Conservation (phyloP, 1,140 invertebrate species). For the Aplysia californica region DNA sequence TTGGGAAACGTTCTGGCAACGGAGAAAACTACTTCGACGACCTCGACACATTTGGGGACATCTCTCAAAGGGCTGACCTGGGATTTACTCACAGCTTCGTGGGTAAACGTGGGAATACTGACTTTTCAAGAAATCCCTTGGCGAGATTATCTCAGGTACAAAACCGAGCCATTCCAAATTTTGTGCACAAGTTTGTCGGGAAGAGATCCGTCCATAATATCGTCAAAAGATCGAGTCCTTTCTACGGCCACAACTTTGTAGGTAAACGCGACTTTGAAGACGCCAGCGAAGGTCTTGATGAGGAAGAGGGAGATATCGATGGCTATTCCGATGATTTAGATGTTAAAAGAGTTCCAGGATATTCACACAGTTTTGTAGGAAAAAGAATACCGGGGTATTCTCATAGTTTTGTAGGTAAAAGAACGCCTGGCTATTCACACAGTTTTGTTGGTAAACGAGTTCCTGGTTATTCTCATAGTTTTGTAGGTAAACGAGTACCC, state of each 20-base stretch:
- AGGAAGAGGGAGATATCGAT: neutral
- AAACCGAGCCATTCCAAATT: neutral
- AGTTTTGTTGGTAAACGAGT: too few relatives aligned
- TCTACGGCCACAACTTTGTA: neutral
- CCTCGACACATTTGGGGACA: neutral
- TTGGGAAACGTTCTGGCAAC: neutral
- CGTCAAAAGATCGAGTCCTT: neutral
- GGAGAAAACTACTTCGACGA: neutral
- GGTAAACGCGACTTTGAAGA: neutral
- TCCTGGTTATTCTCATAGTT: too few relatives aligned
- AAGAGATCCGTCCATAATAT: neutral
- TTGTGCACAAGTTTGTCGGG: neutral
- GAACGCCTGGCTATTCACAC: too few relatives aligned
- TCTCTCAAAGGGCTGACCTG: neutral
- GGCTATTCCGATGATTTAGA: too few relatives aligned
- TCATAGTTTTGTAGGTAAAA: too few relatives aligned
- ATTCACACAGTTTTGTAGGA: conserved; percentile 1
- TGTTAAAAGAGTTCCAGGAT: too few relatives aligned
- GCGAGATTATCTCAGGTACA: too few relatives aligned
- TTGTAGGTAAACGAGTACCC: too few relatives aligned
- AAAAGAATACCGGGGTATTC: neutral
- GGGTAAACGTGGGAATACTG: neutral
- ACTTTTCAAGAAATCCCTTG: too few relatives aligned
- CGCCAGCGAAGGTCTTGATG: neutral
- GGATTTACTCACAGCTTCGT: neutral